Conservation (phyloP, 1,140 invertebrate species). For the Thaumetopoea pityocampa region DNA sequence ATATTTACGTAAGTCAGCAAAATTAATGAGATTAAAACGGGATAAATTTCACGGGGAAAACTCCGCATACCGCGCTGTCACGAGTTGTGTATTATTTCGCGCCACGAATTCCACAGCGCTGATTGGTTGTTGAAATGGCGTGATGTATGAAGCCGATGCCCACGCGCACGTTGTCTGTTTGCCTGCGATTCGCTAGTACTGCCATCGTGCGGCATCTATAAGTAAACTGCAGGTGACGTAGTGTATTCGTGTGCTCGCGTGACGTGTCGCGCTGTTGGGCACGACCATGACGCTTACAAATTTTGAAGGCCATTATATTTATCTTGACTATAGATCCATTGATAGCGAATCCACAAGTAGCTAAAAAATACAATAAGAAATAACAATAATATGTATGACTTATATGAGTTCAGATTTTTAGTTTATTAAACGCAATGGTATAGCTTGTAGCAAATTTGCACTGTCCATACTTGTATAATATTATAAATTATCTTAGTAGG, state of each 20-base stretch:
- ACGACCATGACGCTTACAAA: slow-evolving; percentile 19
- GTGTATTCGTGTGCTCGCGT: slow-evolving; percentile 7
- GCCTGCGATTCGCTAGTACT: slow-evolving; percentile 30
- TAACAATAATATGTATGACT: too few relatives aligned
- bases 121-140: slow-evolving; percentile 47
- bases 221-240: slow-evolving; percentile 27
- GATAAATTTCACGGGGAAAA: slow-evolving; percentile 20
- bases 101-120: slow-evolving; percentile 20
- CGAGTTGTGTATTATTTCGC: slow-evolving; percentile 26
- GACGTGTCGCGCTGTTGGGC: slow-evolving; percentile 14
- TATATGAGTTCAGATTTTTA: too few relatives aligned
- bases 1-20: slow-evolving; percentile 8
- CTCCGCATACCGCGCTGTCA: slow-evolving; percentile 17
- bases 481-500: too few relatives aligned
- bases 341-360: too few relatives aligned
- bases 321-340: slow-evolving; percentile 18
- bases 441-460: too few relatives aligned
- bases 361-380: too few relatives aligned
- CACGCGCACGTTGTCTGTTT: background rate
- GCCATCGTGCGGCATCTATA: slow-evolving; percentile 31
- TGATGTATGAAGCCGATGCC: slow-evolving; percentile 28
- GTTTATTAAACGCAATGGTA: too few relatives aligned
- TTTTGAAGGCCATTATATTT: slow-evolving; percentile 28
- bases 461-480: too few relatives aligned
- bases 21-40: background rate